Percentiles rank a stretch among this genome's conserved stretches.
Evolutionary conservation across 2,113 vertebrate species (phyloP).

Genomic region (Geothlypis trichas): DNA sequence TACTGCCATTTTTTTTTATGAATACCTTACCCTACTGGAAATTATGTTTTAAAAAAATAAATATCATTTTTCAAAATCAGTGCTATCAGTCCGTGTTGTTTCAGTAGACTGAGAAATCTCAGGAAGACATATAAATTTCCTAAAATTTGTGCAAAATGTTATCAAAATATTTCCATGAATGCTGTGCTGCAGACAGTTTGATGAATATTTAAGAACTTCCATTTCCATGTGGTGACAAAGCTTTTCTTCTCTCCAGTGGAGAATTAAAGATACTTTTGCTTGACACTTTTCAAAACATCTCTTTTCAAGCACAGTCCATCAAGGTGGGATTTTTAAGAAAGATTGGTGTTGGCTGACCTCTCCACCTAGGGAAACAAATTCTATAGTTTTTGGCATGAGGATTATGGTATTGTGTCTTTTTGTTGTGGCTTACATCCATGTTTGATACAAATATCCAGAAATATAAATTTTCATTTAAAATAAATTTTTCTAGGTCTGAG

Average conservation of each 20-base stretch:
- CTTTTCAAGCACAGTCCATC: not conserved
- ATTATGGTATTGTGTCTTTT: not conserved
- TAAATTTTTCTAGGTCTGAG: not conserved
- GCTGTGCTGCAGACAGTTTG: not conserved
- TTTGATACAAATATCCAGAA: not conserved
- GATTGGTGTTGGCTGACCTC: not conserved
- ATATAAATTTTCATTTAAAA: not conserved
- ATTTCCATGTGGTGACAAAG: not conserved
- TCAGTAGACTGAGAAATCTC: not conserved
- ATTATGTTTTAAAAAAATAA: not conserved
- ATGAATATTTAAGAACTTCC: not conserved
- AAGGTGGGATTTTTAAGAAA: not conserved
- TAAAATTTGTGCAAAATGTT: not conserved
- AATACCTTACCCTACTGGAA: not conserved
- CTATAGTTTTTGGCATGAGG: not conserved
- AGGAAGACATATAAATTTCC: not conserved
- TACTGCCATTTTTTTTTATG: not conserved
- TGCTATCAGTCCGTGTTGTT: not conserved
- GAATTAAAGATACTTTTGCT: not conserved
- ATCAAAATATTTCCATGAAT: not conserved
- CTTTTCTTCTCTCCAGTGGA: not conserved
- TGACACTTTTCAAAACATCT: not conserved
- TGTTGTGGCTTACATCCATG: not conserved
- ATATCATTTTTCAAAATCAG: slow-evolving; percentile 3
- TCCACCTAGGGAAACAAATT: not conserved